Conservation (phyloP, 64 coral and sea anemone species). For the Stylophora pistillata region DNA sequence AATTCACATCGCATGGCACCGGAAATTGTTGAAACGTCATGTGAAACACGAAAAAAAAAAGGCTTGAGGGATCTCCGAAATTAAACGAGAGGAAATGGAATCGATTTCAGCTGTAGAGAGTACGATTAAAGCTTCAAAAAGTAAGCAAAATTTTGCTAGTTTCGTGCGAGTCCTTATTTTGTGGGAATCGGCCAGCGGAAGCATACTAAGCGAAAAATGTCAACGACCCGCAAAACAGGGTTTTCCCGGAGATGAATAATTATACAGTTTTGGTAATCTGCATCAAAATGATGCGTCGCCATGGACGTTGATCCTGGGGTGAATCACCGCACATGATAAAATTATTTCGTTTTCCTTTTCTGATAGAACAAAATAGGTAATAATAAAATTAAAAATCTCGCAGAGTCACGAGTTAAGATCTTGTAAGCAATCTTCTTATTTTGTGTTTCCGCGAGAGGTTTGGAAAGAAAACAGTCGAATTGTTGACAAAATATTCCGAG, state of each 20-base stretch:
- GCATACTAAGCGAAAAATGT: neutral
- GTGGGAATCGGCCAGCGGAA: neutral
- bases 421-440: neutral
- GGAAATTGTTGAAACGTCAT: neutral
- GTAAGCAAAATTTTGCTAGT: neutral
- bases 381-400: neutral
- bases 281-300: neutral
- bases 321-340: too few species aligned
- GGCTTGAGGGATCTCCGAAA: neutral
- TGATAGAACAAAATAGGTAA: neutral
- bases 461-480: neutral
- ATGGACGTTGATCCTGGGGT: too few species aligned
- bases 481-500: slow-evolving; percentile 1
- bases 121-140: neutral
- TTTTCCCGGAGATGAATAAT: slow-evolving; percentile 26
- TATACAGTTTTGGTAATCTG: neutral
- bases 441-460: neutral
- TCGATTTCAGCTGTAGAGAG: neutral
- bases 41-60: neutral
- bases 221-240: slow-evolving; percentile 28
- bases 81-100: neutral
- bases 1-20: neutral
- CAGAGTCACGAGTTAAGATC: neutral
- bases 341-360: too few species aligned
- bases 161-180: neutral